Evolutionary conservation across 2,113 vertebrate species (phyloP).

Genomic region (Mionectes macconnelli): DNA sequence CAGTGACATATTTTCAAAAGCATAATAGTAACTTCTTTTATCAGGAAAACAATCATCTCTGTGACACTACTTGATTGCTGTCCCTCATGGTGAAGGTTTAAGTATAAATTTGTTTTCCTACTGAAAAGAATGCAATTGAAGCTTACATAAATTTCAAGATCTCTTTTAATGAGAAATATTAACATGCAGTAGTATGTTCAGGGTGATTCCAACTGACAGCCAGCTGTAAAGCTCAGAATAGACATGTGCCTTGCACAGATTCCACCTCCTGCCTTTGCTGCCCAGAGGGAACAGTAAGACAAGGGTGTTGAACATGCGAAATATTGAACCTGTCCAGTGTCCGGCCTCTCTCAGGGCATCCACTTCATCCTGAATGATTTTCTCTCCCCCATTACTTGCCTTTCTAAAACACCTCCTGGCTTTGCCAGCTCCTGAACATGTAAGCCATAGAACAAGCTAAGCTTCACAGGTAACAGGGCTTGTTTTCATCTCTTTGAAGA

Average conservation of each 20-base stretch:
- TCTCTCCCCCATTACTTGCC: neutral
- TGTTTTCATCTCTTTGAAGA: neutral
- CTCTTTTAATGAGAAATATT: neutral
- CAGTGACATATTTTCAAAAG: neutral
- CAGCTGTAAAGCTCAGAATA: neutral
- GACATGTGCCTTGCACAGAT: neutral
- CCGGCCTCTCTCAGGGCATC: neutral
- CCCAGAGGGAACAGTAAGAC: neutral
- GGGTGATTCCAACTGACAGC: neutral
- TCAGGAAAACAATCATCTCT: neutral
- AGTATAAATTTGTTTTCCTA: neutral
- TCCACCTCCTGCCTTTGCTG: neutral
- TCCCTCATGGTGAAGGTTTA: neutral
- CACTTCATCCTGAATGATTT: neutral
- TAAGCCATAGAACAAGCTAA: neutral
- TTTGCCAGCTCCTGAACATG: neutral
- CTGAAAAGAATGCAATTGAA: neutral
- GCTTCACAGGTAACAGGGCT: neutral
- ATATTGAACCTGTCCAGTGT: neutral
- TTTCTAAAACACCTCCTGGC: neutral
- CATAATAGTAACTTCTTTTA: neutral
- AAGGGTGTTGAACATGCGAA: accelerated
- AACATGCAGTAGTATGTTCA: neutral
- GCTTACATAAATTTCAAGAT: neutral
- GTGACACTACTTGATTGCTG: neutral